A percentile compares a stretch with the other conserved stretches of the same genome.
Evolutionary conservation across 2,113 vertebrate species (phyloP).

Genomic region (Elephantulus edwardii): DNA sequence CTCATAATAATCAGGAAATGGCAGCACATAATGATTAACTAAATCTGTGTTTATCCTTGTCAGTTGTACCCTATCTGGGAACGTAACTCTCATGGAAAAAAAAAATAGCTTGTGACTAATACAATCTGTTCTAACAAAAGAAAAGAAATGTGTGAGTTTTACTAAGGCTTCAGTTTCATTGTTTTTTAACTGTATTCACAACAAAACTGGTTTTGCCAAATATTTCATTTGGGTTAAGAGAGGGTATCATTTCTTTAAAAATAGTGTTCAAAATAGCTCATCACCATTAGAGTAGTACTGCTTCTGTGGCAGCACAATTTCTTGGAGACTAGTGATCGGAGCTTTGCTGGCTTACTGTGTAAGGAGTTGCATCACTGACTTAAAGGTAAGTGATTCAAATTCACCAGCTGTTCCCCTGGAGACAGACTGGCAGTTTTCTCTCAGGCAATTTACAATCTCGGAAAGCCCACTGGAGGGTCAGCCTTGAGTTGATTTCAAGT

Average conservation of each 20-base stretch:
- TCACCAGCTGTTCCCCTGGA: no score
- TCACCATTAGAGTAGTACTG: neutral
- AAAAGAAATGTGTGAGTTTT: neutral
- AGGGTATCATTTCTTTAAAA: neutral
- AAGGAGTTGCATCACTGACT: no score
- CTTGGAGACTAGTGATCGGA: no score
- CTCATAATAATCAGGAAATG: slow-evolving; percentile 39
- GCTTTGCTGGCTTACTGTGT: no score
- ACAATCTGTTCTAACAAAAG: neutral
- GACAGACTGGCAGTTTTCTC: no score
- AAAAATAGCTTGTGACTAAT: slow-evolving; percentile 32
- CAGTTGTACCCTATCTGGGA: neutral
- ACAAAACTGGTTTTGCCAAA: slow-evolving; percentile 2
- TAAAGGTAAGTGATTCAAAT: no score
- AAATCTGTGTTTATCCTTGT: slow-evolving; percentile 44
- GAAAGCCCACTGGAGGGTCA: no score
- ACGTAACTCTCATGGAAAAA: slow-evolving; percentile 45
- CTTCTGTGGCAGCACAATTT: neutral
- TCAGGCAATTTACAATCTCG: no score
- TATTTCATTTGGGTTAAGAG: neutral
- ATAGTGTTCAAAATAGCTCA: neutral
- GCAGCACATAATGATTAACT: slow-evolving; percentile 48
- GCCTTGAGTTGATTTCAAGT: no score
- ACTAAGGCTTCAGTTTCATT: neutral
- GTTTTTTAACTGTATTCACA: neutral